A percentile compares a stretch with the other conserved stretches of the same genome.
Evolutionary conservation across 2,797 vertebrate genomes (phyloP).

Genomic region (Platalea minor): DNA sequence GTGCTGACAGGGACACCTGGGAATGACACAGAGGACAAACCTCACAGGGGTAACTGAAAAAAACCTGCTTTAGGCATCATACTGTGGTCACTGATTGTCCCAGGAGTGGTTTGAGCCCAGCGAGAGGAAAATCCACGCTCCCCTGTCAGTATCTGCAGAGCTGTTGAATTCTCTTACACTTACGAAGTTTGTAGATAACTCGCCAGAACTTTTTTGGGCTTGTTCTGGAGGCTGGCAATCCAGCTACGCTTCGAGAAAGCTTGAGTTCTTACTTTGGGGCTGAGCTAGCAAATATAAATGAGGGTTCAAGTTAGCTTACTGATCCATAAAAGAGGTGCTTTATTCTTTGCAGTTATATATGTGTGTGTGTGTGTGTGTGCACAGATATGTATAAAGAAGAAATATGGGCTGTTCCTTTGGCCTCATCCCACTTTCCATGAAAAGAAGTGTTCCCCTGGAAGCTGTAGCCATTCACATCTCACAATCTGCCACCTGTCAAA

Average conservation of each 20-base stretch:
- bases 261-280: background rate
- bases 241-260: background rate
- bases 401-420: slow-evolving; percentile 3
- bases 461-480: background rate
- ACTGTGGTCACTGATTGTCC: background rate
- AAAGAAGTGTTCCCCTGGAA: slow-evolving; percentile 32
- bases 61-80: background rate
- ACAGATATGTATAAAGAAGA: background rate
- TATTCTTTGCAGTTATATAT: background rate
- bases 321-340: background rate
- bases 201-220: background rate
- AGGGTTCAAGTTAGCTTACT: background rate
- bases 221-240: background rate
- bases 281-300: background rate
- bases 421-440: slow-evolving; percentile 26
- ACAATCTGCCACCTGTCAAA: slow-evolving; percentile 55
- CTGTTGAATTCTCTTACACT: background rate
- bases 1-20: background rate
- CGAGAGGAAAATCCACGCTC: background rate
- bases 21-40: background rate
- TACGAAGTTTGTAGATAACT: background rate
- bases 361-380: background rate
- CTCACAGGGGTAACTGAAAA: background rate
- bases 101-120: background rate
- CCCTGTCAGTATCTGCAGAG: background rate